phyloP scores from a whole-genome alignment of 2,113 vertebrate genomes.

The Syrrhaptes paradoxus region DNA sequence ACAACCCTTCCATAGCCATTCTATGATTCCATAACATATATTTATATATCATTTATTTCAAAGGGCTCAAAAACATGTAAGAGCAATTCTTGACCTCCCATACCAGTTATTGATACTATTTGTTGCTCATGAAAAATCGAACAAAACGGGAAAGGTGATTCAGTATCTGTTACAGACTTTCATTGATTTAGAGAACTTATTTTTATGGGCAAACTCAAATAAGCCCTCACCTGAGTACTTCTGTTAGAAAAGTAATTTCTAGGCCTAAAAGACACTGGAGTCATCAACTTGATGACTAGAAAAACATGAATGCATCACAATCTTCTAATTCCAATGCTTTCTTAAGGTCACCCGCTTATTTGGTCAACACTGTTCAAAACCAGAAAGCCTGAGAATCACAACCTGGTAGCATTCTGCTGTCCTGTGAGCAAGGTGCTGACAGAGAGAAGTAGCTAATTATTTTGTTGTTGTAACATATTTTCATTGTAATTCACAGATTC shows the following conservation, averaged over 20 bases:
- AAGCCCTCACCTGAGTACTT: background rate
- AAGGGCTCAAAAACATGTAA: background rate
- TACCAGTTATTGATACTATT: background rate
- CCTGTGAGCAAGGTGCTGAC: background rate
- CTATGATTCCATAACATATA: background rate
- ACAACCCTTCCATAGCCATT: too few species aligned
- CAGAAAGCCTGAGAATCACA: background rate
- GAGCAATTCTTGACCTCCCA: background rate
- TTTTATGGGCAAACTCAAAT: background rate
- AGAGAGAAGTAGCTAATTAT: background rate
- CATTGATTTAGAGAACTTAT: background rate
- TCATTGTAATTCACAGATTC: background rate
- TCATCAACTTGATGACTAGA: background rate
- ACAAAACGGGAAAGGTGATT: background rate
- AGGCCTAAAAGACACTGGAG: background rate
- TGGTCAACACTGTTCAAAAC: background rate
- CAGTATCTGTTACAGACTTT: background rate
- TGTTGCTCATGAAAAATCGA: background rate
- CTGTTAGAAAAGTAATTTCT: background rate
- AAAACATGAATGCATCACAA: background rate
- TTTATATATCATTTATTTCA: background rate
- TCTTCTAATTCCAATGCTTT: background rate
- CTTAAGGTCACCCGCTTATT: background rate
- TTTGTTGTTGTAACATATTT: background rate
- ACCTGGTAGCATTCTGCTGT: background rate